These are phyloP conservation scores for Thalassarche chlororhynchos DNA, from an alignment of 2,113 vertebrate species.

Conservation along the genomic window DNA sequence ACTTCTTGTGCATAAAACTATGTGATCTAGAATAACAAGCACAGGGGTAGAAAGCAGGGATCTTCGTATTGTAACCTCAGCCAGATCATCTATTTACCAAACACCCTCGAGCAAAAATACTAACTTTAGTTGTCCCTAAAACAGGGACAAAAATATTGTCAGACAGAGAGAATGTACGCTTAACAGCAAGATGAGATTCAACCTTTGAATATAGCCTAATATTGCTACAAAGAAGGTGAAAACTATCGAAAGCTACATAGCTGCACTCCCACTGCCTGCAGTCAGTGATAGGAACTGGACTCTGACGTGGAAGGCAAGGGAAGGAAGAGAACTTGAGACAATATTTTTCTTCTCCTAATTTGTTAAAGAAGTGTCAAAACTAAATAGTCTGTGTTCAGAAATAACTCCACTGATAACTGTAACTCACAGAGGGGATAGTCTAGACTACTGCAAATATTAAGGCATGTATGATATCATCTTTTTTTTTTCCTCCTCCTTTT, in stretches of 20 bases:
- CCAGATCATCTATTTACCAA: not conserved
- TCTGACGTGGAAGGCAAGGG: not conserved
- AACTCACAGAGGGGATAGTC: conserved; percentile 64
- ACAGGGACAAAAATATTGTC: not conserved
- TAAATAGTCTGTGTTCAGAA: conserved; percentile 44
- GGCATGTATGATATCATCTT: conserved; percentile 60
- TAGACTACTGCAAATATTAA: conserved; percentile 61
- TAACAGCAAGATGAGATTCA: not conserved
- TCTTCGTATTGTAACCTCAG: not conserved
- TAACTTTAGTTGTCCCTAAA: not conserved
- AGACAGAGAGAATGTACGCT: not conserved
- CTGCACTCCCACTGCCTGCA: not conserved
- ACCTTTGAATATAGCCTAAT: not conserved
- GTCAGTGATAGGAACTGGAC: not conserved
- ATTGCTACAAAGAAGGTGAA: not conserved
- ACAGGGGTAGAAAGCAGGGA: not conserved
- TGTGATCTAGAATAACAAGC: not conserved
- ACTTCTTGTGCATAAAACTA: not conserved
- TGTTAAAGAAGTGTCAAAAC: conserved; percentile 51
- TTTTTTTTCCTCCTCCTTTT: not conserved
- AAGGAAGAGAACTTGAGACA: conserved; percentile 43
- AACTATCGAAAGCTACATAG: not conserved
- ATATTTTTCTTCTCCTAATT: conserved; percentile 57
- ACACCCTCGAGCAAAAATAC: not conserved
- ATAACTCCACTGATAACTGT: conserved; percentile 54